phyloP scores from a whole-genome alignment of 2,888 invertebrate genomes.

The Mimas tiliae region DNA sequence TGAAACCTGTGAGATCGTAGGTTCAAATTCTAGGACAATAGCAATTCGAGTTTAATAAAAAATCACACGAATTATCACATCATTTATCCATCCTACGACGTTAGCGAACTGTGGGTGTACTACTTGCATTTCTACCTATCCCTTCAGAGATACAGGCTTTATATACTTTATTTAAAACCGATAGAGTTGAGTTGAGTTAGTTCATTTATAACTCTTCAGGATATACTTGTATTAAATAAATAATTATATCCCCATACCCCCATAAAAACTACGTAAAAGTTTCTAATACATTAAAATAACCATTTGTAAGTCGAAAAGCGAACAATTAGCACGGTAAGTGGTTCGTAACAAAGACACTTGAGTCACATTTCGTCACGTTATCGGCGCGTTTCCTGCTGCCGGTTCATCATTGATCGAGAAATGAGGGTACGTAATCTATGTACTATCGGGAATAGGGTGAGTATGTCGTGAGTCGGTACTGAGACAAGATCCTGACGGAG shows the following conservation, averaged over 20 bases:
- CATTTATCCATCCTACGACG: no score
- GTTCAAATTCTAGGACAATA: no score
- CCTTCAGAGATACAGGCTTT: no score
- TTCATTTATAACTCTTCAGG: no score
- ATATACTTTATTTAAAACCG: no score
- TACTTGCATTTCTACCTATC: no score
- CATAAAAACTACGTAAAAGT: neutral
- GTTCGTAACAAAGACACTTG: constrained; percentile 44
- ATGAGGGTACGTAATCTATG: constrained; percentile 56
- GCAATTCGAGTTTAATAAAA: no score
- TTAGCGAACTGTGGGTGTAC: no score
- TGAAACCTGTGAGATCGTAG: no score
- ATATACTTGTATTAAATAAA: no score
- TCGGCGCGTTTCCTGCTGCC: constrained; percentile 57
- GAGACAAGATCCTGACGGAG: neutral
- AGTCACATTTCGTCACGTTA: constrained; percentile 56
- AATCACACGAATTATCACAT: no score
- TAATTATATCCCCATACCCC: neutral
- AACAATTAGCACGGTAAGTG: constrained; percentile 21
- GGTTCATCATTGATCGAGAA: constrained; percentile 57
- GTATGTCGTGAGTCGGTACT: constrained; percentile 17
- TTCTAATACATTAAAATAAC: neutral
- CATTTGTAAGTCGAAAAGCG: constrained; percentile 22
- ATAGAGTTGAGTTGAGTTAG: no score
- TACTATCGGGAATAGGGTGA: constrained; percentile 35